Evolutionary conservation across 1,140 invertebrate genomes (phyloP).

Genomic region (Diachasma alloeum): DNA sequence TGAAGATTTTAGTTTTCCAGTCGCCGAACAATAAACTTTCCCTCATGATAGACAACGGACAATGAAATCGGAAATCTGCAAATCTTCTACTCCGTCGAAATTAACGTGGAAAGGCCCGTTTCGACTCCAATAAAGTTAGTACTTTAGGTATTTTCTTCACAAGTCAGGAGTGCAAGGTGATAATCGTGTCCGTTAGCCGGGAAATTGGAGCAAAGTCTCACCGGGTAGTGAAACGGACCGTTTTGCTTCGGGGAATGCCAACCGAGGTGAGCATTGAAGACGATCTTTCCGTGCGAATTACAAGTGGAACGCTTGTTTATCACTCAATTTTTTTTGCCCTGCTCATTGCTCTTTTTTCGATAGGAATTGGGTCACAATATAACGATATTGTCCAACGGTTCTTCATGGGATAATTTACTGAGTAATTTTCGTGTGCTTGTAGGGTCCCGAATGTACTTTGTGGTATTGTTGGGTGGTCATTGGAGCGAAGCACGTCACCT

Average conservation of each 20-base stretch:
- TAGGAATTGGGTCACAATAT: conserved; percentile 1
- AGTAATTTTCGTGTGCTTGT: background rate
- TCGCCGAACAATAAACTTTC: background rate
- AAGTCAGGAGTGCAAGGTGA: conserved; percentile 2
- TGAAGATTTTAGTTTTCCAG: background rate
- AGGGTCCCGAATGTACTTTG: background rate
- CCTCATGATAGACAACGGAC: background rate
- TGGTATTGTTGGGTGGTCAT: background rate
- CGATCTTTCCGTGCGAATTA: conserved; percentile 6
- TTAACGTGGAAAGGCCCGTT: background rate
- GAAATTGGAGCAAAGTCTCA: conserved; percentile 23
- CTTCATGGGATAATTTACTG: background rate
- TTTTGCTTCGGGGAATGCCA: conserved; percentile 19
- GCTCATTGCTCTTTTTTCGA: background rate
- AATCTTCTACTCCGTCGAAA: background rate
- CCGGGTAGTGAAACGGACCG: conserved; percentile 8
- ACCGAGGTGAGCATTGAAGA: conserved; percentile 2
- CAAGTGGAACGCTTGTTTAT: conserved; percentile 11
- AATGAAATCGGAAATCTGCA: background rate
- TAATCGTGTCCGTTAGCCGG: conserved; percentile 17
- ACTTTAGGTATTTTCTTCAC: background rate
- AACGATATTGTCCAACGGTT: background rate
- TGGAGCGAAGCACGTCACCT: background rate
- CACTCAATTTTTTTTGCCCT: background rate
- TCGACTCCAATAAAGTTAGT: background rate